A percentile compares a stretch with the other conserved stretches of the same genome.
phyloP scores from a whole-genome alignment of 2,888 invertebrate species.

The Gandaritis pyraliata region DNA sequence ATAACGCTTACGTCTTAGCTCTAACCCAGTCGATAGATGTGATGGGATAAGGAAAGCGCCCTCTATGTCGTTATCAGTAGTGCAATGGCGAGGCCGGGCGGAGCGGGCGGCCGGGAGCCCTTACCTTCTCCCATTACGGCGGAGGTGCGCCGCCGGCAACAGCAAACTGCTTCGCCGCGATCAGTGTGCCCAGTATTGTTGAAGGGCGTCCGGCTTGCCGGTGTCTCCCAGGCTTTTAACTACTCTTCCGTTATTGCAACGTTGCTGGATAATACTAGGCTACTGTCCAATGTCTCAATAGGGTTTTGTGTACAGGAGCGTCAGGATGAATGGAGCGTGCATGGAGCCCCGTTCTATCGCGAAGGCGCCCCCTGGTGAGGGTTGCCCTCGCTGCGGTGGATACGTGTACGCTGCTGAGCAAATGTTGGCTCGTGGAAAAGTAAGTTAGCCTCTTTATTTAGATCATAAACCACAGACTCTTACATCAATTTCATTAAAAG shows the following conservation, averaged over 20 bases:
- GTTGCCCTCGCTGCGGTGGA: conserved; percentile 95
- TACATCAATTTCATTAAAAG: not conserved
- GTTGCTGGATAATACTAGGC: conserved; percentile 59
- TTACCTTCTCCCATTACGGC: conserved; percentile 85
- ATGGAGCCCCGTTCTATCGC: conserved; percentile 89
- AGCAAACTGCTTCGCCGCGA: conserved; percentile 73
- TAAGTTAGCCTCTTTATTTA: conserved; percentile 75
- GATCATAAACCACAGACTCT: not conserved
- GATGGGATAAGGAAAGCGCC: conserved; percentile 92
- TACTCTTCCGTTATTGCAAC: conserved; percentile 75
- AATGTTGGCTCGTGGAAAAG: conserved; percentile 95
- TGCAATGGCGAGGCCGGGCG: conserved; percentile 73
- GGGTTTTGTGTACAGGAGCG: conserved; percentile 67
- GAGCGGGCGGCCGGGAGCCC: conserved; percentile 83
- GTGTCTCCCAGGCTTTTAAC: conserved; percentile 77
- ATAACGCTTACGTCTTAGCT: conserved; percentile 80
- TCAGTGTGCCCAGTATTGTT: conserved; percentile 67
- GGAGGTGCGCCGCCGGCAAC: conserved; percentile 82
- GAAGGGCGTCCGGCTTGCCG: conserved; percentile 68
- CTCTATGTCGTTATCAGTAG: conserved; percentile 80
- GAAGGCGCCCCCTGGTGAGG: conserved; percentile 93
- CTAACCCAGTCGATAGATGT: conserved; percentile 79
- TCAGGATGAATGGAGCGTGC: conserved; percentile 86
- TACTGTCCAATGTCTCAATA: conserved; percentile 51
- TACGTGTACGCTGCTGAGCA: conserved; percentile 96